These are phyloP conservation scores for Leptinotarsa undecemlineata DNA, from an alignment of 1,140 invertebrate genomes.

Conservation along the genomic window DNA sequence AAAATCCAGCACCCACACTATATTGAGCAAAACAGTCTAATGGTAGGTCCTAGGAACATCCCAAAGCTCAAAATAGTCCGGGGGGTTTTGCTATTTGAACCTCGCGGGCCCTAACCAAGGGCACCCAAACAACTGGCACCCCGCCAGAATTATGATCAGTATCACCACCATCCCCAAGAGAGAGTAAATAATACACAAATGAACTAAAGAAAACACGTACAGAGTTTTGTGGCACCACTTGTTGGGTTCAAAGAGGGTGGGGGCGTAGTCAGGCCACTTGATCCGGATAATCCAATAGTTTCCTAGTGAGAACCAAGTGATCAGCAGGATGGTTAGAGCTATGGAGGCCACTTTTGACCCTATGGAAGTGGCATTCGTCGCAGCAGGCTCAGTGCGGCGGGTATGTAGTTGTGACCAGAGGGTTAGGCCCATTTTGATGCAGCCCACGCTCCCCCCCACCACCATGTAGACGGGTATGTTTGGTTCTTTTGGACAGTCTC, in stretches of 20 bases:
- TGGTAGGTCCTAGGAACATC: conserved; percentile 48
- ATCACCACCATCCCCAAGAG: conserved; percentile 63
- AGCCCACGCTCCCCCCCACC: conserved; percentile 75
- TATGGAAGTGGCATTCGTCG: conserved; percentile 58
- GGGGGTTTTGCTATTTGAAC: conserved; percentile 62
- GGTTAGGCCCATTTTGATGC: conserved; percentile 70
- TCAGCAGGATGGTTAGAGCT: conserved; percentile 69
- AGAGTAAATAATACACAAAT: conserved; percentile 70
- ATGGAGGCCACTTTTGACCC: conserved; percentile 56
- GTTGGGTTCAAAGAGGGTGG: conserved; percentile 71
- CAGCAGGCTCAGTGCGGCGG: conserved; percentile 61
- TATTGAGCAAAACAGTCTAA: conserved; percentile 23
- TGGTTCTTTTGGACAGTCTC: conserved; percentile 77
- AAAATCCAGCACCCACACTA: neutral
- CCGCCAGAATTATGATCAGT: conserved; percentile 63
- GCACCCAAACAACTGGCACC: conserved; percentile 70
- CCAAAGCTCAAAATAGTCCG: conserved; percentile 58
- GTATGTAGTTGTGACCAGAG: conserved; percentile 71
- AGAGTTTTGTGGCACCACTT: conserved; percentile 77
- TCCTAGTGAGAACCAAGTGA: conserved; percentile 75
- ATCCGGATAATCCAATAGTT: conserved; percentile 82
- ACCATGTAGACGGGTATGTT: conserved; percentile 82
- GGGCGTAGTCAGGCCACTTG: conserved; percentile 72
- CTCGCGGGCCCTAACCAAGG: conserved; percentile 65
- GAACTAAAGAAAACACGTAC: conserved; percentile 77